Base-by-base conservation (phyloP, 1,140 invertebrate genomes). In the Drosophila truncata region DNA sequence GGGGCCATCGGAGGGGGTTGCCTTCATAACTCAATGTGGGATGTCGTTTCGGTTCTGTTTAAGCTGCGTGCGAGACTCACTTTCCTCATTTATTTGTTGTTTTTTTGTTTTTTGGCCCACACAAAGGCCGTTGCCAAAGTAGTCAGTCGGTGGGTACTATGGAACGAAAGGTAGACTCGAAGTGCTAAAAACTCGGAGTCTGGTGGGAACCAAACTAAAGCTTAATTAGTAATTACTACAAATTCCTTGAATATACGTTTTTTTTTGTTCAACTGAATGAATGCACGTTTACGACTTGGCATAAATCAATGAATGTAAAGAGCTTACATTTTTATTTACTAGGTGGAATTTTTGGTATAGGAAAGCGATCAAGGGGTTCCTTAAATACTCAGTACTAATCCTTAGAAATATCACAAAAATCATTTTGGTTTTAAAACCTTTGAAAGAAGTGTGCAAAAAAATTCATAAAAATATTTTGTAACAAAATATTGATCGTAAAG, bases 11-110 rank as follows among this genome's bases (percentile, higher is more conserved):
- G 44, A 49, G 42, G 52, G 55, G 69, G 67, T 72, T 79, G 75
- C 66, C 79, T 86, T 86, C 84, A 86, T 88, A 88, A 86, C 83
- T 88, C 83, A 88, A 88, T 79, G 83, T 69, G 73, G 74, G 62
- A 55, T 77, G 75, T 70, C 57, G 50, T 78, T 57, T 66, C 44
- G 76, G 75, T 78, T 78, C 63, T 58, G 60, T 59, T 75, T 80
- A 82, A 87, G 76, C 83, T 69, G 78, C 64, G 82, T 78, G 82
- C 70, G 60, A 80, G 50, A 73, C 46, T 66, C 81, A 85, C 67
- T 81, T 86, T 82, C 73, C 64, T 73, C 50, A 57, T 49, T 41
- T 52, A 35, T 52, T 33, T 50, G 44, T 42, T 57, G 54, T 25
- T 57, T 11, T 35, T 52, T 60, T 23, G 54, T 54, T 31, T 46